Evolutionary conservation across 1,140 invertebrate genomes (phyloP), one percentile per base, ranked within the genome.

Genomic region (Manduca sexta): DNA sequence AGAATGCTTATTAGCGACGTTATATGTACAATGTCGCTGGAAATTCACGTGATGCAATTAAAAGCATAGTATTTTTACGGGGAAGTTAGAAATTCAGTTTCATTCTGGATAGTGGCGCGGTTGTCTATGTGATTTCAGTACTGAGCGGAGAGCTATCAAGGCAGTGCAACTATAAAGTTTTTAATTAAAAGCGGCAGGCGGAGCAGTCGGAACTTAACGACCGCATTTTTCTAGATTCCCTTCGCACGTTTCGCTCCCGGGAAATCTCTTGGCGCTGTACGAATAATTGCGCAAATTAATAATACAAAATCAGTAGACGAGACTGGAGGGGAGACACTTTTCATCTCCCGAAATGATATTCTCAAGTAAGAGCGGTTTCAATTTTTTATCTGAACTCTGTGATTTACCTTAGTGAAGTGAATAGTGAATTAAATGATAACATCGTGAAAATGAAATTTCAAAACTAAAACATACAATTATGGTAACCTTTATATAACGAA

Each of bases 221-320:
- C 60, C 62, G 64, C 74, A 78, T 79, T 76, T 82, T 79, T 82
- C 75, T 73, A 64, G 62, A 64, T 65, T 71, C 70, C 70, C 65
- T 61, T 65, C 40, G 59, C 53, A 49, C 60, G 56, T 53, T 61
- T 45, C 52, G 60, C 66, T 66, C 66, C 49, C 56, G 67, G 72
- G 74, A 75, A 79, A 79, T 79, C 64, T 74, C 64, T 60, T 47
- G 53, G 53, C 51, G 56, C 55, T 56, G 65, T 46, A 60, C 60
- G 67, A 76, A 70, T 82, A 79, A 82, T 82, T 69, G 72, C 65
- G 50, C 53, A 58, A 77, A 79, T 82, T 79, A 73, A 78, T 78
- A 74, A 72, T 65, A 61, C 59, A 47, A 64, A 72, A 73, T 78
- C 63, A 54, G 56, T 55, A 63, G 50, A 56, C 31, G 40, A 45